Evolutionary conservation across 2,113 vertebrate species (phyloP).

Genomic region (Gorilla gorilla): DNA sequence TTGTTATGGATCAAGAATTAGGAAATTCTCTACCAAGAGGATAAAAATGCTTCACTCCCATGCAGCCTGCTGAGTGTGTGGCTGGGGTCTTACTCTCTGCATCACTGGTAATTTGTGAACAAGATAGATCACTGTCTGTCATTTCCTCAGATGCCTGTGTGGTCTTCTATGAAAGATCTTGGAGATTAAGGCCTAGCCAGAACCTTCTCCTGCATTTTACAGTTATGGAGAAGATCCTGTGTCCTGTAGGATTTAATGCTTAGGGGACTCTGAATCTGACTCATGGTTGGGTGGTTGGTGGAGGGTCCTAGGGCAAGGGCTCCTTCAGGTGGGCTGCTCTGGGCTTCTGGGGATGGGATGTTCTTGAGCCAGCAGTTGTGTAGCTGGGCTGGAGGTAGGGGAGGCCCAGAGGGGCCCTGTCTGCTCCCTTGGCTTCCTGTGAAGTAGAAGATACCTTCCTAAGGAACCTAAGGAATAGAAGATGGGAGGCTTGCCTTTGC

Average conservation of each 20-base stretch:
- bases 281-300: background rate
- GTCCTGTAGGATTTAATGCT: background rate
- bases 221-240: background rate
- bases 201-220: background rate
- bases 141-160: background rate
- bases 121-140: conserved; percentile 4
- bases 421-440: background rate
- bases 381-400: background rate
- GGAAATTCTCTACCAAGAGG: background rate
- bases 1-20: background rate
- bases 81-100: conserved; percentile 21
- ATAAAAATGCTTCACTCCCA: background rate
- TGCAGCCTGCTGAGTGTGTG: background rate
- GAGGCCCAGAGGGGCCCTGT: background rate
- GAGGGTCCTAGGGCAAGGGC: background rate
- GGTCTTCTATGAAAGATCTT: background rate
- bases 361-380: background rate
- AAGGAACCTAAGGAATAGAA: background rate
- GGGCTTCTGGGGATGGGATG: background rate
- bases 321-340: background rate
- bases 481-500: background rate
- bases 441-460: background rate
- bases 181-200: background rate
- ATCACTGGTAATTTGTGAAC: conserved; percentile 5
- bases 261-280: background rate